Evolutionary conservation across 2,113 vertebrate genomes (phyloP).

Genomic region (Brachyhypopomus gauderio): DNA sequence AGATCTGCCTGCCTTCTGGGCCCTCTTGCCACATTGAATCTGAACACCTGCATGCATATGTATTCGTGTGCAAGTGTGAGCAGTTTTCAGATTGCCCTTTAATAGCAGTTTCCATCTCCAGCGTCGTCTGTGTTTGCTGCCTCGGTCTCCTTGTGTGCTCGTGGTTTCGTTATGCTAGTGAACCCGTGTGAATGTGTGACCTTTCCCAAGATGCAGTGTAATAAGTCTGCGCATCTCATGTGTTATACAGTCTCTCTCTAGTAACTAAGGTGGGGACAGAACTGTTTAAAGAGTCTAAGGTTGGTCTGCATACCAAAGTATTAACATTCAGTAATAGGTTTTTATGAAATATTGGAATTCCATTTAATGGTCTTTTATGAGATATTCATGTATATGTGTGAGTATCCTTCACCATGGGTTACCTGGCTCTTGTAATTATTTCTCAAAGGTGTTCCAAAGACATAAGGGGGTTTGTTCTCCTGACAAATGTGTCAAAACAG

Average conservation of each 20-base stretch:
- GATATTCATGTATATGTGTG: not conserved
- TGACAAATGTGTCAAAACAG: not conserved
- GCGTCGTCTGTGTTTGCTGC: not conserved
- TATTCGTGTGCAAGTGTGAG: slow-evolving; percentile 14
- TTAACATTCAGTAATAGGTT: not conserved
- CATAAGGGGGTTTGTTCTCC: too few relatives aligned
- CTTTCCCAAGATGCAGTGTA: slow-evolving; percentile 34
- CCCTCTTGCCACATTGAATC: not conserved
- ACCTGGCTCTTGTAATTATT: not conserved
- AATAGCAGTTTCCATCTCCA: slow-evolving; percentile 2
- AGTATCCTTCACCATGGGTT: not conserved
- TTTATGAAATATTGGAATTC: not conserved
- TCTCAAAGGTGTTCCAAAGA: not conserved
- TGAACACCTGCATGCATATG: slow-evolving; percentile 4
- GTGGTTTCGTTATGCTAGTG: slow-evolving; percentile 11
- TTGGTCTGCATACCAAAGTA: slow-evolving; percentile 6
- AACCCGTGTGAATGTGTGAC: slow-evolving; percentile 29
- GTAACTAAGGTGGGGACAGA: not conserved
- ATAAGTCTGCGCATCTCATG: slow-evolving; percentile 14
- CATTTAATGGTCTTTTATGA: not conserved
- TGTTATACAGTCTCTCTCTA: slow-evolving; percentile 19
- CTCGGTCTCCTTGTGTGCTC: slow-evolving; percentile 1
- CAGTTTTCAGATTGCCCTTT: slow-evolving; percentile 6
- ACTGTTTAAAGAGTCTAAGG: slow-evolving; percentile 3
- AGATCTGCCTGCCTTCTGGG: slow-evolving; percentile 5